Base-by-base conservation (phyloP, 2,797 vertebrate genomes). In the Glyptemys insculpta region DNA sequence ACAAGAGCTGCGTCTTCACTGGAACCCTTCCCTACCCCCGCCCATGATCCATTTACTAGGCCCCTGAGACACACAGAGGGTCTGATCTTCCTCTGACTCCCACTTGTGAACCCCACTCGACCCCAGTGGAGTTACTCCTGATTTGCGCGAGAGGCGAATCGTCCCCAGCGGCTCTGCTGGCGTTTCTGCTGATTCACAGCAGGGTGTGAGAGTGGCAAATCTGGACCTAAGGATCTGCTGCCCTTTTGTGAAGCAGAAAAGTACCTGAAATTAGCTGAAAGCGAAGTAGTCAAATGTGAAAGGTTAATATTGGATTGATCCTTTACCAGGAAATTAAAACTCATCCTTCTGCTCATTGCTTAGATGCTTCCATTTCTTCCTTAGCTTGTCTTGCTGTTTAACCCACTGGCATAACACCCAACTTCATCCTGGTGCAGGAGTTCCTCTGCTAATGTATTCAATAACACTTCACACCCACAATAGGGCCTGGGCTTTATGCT, bases 371-470 rank as follows among this genome's bases (percentile, higher is more conserved):
- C 80, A 49, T 86, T 90, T 92, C 85, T 94, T 87, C 90, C 82
- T 80, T 84, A 56, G 81, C 86, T 91, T 84, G 4, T 74, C 92
- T 92, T 72, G 56, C 52, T 88, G 62, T 78, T 79, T 83, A 92
- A 91, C 74, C 65, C 84, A 82, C 82, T 89, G 94, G 94, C 93
- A 79, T 80, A 95, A 93, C 83, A 27, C 94, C 97, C 93, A 87
- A 79, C 91, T 94, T 84, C 19, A 79, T 81, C 82, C 89, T 80
- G 54, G 91, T 84, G 79, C 82, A 1, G 84, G 87, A 91, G 78
- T 81, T 81, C 52, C 88, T 41, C 44, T 84, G 81, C 84, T 96
- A 93, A 95, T 93, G 68, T 93, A 95, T 96, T 94, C 92, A 83
- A 86, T 82, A 93, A 83, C 78, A 94, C 91, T 84, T 95, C 83